Evolutionary conservation across 1,140 invertebrate species (phyloP), one percentile per base, ranked within the genome.

Genomic region (Maconellicoccus hirsutus): DNA sequence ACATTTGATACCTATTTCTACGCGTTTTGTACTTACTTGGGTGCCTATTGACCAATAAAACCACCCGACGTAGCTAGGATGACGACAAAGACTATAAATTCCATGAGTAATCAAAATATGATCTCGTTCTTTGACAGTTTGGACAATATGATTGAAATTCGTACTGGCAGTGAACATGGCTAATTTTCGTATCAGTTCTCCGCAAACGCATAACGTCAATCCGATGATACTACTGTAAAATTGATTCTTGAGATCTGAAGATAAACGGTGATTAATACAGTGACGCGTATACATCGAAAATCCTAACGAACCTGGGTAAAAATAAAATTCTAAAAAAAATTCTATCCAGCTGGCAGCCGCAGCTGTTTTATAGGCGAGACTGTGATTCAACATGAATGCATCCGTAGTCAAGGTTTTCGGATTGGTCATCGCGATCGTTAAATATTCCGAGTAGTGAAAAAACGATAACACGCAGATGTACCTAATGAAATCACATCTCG

Each of bases 41-140:
- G 96, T 99, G 14, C 96, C 96, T 73, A 99, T 86, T 8, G 93
- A 93, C 96, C 97, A 99, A 80, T 92, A 94, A 83, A 98, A 98
- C 97, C 97, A 99, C 1, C 97, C 97, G 1, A 98, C 92, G 82
- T 99, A 98, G 74, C 93, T 92, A 0, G 95, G 96, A 84, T 98
- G 94, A 19, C 91, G 83, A 73, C 86, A 90, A 14, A 87, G 78
- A 0, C 82, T 81, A 78, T 98, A 99, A 4, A 98, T 83, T 0
- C 97, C 97, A 77, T 86, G 81, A 0, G 94, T 98, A 0, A 99
- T 88, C n/a, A 99, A 82, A 73, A 84, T 78, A 78, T 99, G 97
- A 73, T 89, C 88, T 21, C 87, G 83, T n/a, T 84, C 80, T 77
- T 88, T 90, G 59, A 87, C 83, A 75, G 82, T 86, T 77, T 92